A percentile compares a stretch with the other conserved stretches of the same genome.
phyloP scores from a whole-genome alignment of 37 sponge, comb jelly and placozoan genomes.

The Axinella damicornis region DNA sequence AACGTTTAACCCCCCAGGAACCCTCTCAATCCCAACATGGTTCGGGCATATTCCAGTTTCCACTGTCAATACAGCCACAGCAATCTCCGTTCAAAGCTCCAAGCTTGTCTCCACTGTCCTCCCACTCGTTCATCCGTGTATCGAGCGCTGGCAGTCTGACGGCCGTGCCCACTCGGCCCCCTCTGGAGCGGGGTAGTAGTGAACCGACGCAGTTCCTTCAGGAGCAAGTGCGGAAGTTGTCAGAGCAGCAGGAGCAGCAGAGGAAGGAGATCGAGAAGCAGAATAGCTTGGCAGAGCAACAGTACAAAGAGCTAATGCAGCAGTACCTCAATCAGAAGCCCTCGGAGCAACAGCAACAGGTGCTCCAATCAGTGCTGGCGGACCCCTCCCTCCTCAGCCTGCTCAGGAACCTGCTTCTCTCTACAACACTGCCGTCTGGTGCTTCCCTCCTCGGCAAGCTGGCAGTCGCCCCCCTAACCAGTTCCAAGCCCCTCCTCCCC shows the following conservation, averaged over 20 bases:
- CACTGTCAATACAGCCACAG: background rate
- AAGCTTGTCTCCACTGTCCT: background rate
- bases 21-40: too few species aligned
- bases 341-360: slow-evolving; percentile 56
- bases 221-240: slow-evolving; percentile 45
- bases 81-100: background rate
- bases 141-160: slow-evolving; percentile 24
- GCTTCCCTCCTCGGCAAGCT: background rate
- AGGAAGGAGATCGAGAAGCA: slow-evolving; percentile 62
- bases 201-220: slow-evolving; percentile 26
- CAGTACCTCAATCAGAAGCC: slow-evolving; percentile 10
- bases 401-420: slow-evolving; percentile 29
- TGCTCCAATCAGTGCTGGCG: slow-evolving; percentile 44
- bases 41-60: background rate
- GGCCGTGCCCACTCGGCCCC: slow-evolving; percentile 3
- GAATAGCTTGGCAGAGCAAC: slow-evolving; percentile 30
- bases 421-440: background rate
- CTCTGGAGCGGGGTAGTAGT: slow-evolving; percentile 34
- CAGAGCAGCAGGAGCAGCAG: slow-evolving; percentile 31
- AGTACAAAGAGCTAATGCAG: slow-evolving; percentile 25
- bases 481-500: slow-evolving; percentile 6
- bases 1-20: too few species aligned
- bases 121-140: slow-evolving; percentile 1
- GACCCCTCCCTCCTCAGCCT: slow-evolving; percentile 52
- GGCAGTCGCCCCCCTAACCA: background rate